Base-by-base conservation (phyloP, 2,113 vertebrate genomes). In the Eleginops maclovinus region DNA sequence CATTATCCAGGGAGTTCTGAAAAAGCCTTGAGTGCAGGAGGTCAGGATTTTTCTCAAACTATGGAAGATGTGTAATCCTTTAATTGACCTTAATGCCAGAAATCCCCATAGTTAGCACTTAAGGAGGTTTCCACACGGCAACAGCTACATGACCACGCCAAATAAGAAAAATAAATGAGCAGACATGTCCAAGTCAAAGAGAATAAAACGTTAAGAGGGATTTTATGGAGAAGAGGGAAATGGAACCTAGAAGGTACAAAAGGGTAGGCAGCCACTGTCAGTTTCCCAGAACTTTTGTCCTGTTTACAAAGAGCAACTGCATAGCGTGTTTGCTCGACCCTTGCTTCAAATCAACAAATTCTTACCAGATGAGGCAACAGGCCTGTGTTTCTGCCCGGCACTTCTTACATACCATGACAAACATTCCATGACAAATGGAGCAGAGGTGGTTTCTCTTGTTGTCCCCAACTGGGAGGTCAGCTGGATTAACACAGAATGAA, bases 321-420 rank as follows among this genome's bases (percentile, higher is more conserved):
- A 88, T 92, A 54, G 89, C 87, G 58, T 91, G 87, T 93, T 89
- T 85, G 84, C 81, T 63, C 75, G 87, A 49, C 71, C 68, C 53
- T 83, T 65, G 77, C 80, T 88, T 92, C 89, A 85, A 83, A 81
- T 90, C 74, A 91, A 92, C 86, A 94, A 90, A 94, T 94, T 93
- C 92, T 92, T 90, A 36, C 54, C 82, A 89, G 86, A 94, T 93
- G 92, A 93, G 86, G 86, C 87, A 93, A 92, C 87, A 87, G 85
- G 85, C 85, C 76, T 73, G 71, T 77, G 76, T 84, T 87, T 93
- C 91, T 91, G 83, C 72, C 75, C 88, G 81, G 89, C 68, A 73
- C 87, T 88, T 90, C 83, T 91, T 87, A 82, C 89, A 93, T 92
- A 91, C 82, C 89, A 79, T 81, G 74, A 82, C 78, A 89, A 91